A percentile compares a stretch with the other conserved stretches of the same genome.
Evolutionary conservation across 2,113 vertebrate species (phyloP).

Genomic region (Oreocharis arfaki): DNA sequence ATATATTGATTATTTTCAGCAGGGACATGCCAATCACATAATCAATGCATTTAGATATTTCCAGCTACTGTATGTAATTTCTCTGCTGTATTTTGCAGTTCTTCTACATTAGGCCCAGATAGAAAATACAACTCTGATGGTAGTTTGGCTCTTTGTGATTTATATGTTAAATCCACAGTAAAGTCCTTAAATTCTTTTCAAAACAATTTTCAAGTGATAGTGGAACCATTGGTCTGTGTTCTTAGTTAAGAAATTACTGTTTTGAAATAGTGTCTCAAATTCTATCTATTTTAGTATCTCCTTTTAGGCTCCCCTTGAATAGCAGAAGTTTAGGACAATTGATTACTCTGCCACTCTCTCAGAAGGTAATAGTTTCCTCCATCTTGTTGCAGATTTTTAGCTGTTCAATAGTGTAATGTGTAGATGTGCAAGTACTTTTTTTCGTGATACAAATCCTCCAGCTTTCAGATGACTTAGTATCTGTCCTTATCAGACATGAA

Average conservation of each 20-base stretch:
- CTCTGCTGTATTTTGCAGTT: neutral
- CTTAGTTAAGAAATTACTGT: neutral
- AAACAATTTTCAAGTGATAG: neutral
- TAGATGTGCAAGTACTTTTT: neutral
- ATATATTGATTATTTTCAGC: neutral
- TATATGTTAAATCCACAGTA: neutral
- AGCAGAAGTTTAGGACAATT: neutral
- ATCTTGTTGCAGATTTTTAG: neutral
- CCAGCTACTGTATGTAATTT: neutral
- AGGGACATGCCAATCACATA: neutral
- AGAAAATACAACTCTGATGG: neutral
- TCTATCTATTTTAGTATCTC: neutral
- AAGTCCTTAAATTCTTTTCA: neutral
- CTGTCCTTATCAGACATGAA: neutral
- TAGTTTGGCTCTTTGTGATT: neutral
- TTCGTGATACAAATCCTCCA: neutral
- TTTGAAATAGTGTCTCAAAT: neutral
- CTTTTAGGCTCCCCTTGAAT: neutral
- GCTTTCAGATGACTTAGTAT: neutral
- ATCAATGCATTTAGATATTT: neutral
- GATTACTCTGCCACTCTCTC: neutral
- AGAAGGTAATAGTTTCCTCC: neutral
- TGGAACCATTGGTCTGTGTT: neutral
- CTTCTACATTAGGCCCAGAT: neutral
- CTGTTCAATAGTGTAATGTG: neutral